Percentiles rank a stretch among this genome's conserved stretches.
phyloP scores from a whole-genome alignment of 1,140 invertebrate species.

The Orchestia grillus region DNA sequence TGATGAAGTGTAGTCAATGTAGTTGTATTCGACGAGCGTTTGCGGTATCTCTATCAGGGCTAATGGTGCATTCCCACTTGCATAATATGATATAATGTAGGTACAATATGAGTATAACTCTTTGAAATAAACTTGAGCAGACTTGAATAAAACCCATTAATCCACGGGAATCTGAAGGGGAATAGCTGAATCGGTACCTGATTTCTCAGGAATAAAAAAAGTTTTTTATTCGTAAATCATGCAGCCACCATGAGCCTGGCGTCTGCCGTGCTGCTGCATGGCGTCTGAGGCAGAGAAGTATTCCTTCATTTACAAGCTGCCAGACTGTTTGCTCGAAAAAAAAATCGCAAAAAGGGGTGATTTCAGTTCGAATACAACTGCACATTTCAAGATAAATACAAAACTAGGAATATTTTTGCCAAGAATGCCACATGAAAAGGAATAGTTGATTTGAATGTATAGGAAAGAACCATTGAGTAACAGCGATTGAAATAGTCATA shows the following conservation, averaged over 20 bases:
- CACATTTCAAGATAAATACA: not conserved
- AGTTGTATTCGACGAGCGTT: too few relatives aligned
- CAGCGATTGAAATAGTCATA: too few relatives aligned
- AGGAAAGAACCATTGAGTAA: too few relatives aligned
- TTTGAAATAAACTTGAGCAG: not conserved
- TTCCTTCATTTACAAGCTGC: not conserved
- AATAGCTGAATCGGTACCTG: not conserved
- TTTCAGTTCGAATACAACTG: not conserved
- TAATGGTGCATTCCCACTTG: too few relatives aligned
- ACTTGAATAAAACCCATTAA: not conserved
- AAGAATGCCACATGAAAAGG: not conserved
- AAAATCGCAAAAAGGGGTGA: not conserved
- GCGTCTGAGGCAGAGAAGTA: not conserved
- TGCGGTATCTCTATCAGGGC: too few relatives aligned
- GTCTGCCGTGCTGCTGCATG: not conserved
- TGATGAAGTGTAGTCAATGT: too few relatives aligned
- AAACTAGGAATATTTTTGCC: not conserved
- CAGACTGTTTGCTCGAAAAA: not conserved
- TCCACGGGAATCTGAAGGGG: not conserved
- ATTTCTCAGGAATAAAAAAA: not conserved
- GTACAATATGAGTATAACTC: not conserved
- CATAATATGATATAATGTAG: too few relatives aligned
- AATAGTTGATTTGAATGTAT: not conserved
- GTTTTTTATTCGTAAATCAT: not conserved
- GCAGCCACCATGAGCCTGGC: not conserved